These are phyloP conservation scores for Amphimallon solstitiale DNA, from an alignment of 2,888 invertebrate genomes.

Conservation along the genomic window DNA sequence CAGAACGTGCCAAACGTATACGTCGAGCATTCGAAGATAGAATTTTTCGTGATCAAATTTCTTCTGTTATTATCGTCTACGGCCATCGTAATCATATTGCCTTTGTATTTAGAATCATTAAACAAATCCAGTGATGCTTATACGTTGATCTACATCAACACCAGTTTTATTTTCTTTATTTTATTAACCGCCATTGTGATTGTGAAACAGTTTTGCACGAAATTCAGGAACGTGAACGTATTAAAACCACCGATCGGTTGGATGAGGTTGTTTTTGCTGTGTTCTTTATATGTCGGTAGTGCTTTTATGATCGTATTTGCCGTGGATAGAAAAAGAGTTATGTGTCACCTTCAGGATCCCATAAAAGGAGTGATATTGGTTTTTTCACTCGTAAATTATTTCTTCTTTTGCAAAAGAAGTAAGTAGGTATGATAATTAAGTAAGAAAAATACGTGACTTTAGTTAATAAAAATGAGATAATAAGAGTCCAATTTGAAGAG, in stretches of 20 bases:
- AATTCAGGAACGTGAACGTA: constrained; percentile 52
- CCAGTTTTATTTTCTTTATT: constrained; percentile 51
- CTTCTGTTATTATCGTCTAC: constrained; percentile 64
- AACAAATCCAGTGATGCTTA: constrained; percentile 58
- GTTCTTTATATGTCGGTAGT: constrained; percentile 62
- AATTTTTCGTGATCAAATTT: constrained; percentile 63
- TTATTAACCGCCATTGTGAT: constrained; percentile 52
- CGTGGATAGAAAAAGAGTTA: constrained; percentile 66
- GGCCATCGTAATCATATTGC: constrained; percentile 65
- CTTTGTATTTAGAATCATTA: constrained; percentile 64
- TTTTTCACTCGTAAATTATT: constrained; percentile 69
- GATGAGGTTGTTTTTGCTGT: constrained; percentile 61
- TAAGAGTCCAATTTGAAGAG: no score
- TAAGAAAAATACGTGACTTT: neutral
- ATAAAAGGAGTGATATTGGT: constrained; percentile 69
- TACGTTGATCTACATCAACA: constrained; percentile 55
- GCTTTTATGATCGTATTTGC: constrained; percentile 66
- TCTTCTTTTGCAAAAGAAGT: constrained; percentile 71
- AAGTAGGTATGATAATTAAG: constrained; percentile 51
- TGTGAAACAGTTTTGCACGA: constrained; percentile 52
- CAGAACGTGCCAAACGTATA: constrained; percentile 50
- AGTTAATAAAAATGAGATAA: no score
- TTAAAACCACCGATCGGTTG: constrained; percentile 60
- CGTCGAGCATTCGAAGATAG: constrained; percentile 58
- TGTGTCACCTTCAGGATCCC: constrained; percentile 72